Evolutionary conservation across 53 echinoderm and acorn worm genomes (phyloP).

Genomic region (Antedon mediterranea): DNA sequence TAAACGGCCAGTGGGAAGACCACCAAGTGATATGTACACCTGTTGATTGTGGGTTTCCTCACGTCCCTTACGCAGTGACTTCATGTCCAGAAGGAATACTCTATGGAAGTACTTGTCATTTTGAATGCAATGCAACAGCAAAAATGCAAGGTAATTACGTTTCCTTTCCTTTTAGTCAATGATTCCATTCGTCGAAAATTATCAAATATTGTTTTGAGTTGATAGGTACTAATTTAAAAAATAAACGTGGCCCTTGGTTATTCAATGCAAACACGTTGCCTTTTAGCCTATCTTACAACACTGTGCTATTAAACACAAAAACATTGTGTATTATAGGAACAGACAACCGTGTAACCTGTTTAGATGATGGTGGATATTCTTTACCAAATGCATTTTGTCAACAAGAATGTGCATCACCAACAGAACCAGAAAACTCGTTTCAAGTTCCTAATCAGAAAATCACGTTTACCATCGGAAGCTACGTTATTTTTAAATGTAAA

Average conservation of each 20-base stretch:
- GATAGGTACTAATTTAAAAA: no score
- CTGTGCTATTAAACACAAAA: no score
- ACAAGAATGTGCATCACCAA: constrained; percentile 44
- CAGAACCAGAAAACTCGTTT: constrained; percentile 29
- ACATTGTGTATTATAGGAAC: constrained; percentile 35
- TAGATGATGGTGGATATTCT: constrained; percentile 66
- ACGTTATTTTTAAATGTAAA: constrained; percentile 54
- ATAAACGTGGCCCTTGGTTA: no score
- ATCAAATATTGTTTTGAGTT: no score
- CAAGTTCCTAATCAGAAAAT: constrained; percentile 26
- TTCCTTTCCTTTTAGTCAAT: no score
- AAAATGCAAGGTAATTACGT: constrained; percentile 62
- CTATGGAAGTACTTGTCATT: constrained; percentile 49
- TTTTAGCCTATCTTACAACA: no score
- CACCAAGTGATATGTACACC: constrained; percentile 34
- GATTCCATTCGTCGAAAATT: no score
- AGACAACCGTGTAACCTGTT: constrained; percentile 44
- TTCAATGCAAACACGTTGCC: no score
- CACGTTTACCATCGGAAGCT: constrained; percentile 45
- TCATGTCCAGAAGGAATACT: constrained; percentile 45
- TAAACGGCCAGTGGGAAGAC: constrained; percentile 43
- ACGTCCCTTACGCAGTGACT: constrained; percentile 30
- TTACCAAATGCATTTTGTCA: constrained; percentile 76
- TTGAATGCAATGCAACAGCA: constrained; percentile 74
- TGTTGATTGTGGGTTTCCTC: constrained; percentile 57